Conservation (phyloP, 1,140 invertebrate species). For the Zeugodacus cucurbitae region DNA sequence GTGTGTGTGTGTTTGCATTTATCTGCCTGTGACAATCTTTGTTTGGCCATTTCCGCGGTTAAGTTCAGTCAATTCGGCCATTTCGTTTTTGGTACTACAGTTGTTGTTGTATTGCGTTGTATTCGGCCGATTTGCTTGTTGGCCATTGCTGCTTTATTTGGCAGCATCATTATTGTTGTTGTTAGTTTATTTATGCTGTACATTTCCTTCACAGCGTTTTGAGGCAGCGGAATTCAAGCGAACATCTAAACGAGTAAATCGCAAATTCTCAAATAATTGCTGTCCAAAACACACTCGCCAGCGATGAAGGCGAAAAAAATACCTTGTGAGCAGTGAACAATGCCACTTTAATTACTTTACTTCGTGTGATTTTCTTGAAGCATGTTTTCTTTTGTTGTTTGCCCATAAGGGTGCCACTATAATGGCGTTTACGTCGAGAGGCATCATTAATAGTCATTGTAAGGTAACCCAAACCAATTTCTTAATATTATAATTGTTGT, state of each 20-base stretch:
- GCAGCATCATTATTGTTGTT: background rate
- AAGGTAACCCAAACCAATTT: background rate
- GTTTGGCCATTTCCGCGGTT: background rate
- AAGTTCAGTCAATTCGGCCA: slow-evolving; percentile 6
- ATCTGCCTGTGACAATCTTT: slow-evolving; percentile 24
- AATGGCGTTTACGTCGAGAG: background rate
- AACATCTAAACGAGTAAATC: background rate
- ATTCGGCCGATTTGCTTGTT: background rate
- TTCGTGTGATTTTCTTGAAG: background rate
- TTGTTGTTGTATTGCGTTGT: background rate
- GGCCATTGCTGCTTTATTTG: background rate
- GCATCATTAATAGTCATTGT: background rate
- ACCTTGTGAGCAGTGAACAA: background rate
- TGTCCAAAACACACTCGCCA: background rate
- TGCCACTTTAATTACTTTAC: background rate
- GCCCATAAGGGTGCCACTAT: background rate
- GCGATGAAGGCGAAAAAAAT: background rate
- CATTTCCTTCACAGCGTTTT: background rate
- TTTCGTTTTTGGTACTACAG: background rate
- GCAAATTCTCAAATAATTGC: background rate
- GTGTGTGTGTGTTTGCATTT: background rate
- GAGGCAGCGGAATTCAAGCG: background rate
- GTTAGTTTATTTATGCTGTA: background rate
- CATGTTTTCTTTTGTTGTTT: background rate
- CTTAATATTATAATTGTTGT: background rate